Base-by-base conservation (phyloP, 1,140 invertebrate genomes). In the Neelides sp. region DNA sequence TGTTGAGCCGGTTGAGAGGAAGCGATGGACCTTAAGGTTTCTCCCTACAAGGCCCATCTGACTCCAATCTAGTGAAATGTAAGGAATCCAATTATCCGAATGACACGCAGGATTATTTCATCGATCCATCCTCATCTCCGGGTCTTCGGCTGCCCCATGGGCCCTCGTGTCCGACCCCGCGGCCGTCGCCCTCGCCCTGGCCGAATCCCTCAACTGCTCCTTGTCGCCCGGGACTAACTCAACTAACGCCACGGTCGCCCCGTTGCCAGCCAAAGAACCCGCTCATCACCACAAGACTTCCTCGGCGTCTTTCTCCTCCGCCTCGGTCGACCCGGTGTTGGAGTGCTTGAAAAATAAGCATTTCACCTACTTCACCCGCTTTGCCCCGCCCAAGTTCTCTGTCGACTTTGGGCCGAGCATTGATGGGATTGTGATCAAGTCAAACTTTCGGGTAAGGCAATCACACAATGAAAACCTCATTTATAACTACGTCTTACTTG, bases 121-220 rank as follows among this genome's bases (percentile, higher is more conserved):
- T 57, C 77, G 90, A 54, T 83, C 86, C 4, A 83, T 95, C 48
- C 72, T 96, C 4, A 74, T 94, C 63, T 91, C 87, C 2, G 92
- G 92, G 7, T 94, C 92, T 15, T 91, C 92, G 0, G 69, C 95
- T 10, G 87, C 85, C 37, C 87, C 84, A 0, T 97, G 88, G 93
- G 91, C 91, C 0, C 71, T 93, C 34, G 86, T 93, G 1, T 82
- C 88, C 61, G 85, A 94, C 67, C 88, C 91, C 0, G 79, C 84
- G 0, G 77, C 79, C 48, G 92, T 85, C 64, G 86, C 91, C 4
- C 68, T 84, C 17, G 80, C 85, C 65, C 68, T 97, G 39, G 87
- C 88, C 1, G 77, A 76, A 51, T 78, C 80, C 39, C 76, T 91
- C 7, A 93, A 94, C 66, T 97, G 91, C 64, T 77, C 81, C 1